Evolutionary conservation across 1,140 invertebrate genomes (phyloP).

Genomic region (Papilio aristodemus): DNA sequence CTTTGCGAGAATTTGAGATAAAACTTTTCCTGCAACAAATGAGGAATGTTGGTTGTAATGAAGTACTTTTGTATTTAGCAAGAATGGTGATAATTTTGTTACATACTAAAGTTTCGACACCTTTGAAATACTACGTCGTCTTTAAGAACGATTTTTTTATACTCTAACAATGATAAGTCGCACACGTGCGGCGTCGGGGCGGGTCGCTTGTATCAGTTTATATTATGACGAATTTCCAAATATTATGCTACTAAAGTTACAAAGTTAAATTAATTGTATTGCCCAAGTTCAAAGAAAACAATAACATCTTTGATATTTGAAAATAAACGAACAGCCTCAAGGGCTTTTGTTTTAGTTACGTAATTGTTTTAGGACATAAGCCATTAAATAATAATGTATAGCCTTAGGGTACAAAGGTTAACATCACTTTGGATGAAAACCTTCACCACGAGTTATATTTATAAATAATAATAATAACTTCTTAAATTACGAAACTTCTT

Average conservation of each 20-base stretch:
- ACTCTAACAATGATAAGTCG: too few relatives aligned
- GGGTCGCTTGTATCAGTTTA: neutral
- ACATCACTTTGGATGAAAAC: too few relatives aligned
- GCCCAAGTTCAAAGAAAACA: neutral
- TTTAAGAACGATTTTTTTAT: too few relatives aligned
- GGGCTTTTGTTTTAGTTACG: neutral
- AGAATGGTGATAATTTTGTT: neutral
- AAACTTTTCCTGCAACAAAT: neutral
- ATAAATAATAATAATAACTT: too few relatives aligned
- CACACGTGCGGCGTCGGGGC: too few relatives aligned
- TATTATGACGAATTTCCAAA: neutral
- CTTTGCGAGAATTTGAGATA: neutral
- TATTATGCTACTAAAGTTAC: neutral
- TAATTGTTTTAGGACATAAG: slow-evolving; percentile 2
- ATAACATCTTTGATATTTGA: slow-evolving; percentile 6
- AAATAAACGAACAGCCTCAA: slow-evolving; percentile 13
- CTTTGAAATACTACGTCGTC: too few relatives aligned
- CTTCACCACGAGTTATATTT: too few relatives aligned
- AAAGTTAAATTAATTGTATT: neutral
- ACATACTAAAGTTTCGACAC: too few relatives aligned
- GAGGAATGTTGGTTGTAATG: neutral
- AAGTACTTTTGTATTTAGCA: neutral
- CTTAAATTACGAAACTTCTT: too few relatives aligned
- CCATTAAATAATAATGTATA: slow-evolving; percentile 4
- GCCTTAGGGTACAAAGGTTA: neutral